Evolutionary conservation across 2,888 invertebrate species (phyloP).

Genomic region (Smittia sp.): DNA sequence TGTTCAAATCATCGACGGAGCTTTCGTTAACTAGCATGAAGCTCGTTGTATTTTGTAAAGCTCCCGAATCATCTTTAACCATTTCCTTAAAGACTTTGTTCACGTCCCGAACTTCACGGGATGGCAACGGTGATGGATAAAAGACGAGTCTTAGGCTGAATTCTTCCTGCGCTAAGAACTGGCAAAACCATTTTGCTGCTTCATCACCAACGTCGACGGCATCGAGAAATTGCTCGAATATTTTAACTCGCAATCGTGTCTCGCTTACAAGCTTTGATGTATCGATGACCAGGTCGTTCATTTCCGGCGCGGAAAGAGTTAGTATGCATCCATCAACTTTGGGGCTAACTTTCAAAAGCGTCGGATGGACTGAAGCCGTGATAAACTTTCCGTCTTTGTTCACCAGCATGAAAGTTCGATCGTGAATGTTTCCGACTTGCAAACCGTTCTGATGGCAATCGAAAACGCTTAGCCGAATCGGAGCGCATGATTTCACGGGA

Average conservation of each 20-base stretch:
- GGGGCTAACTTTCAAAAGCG: constrained; percentile 57
- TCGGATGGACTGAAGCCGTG: constrained; percentile 50
- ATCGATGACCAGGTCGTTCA: constrained; percentile 58
- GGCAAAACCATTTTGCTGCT: constrained; percentile 68
- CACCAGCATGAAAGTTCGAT: constrained; percentile 12
- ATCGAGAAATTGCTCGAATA: constrained; percentile 60
- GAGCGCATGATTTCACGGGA: constrained; percentile 62
- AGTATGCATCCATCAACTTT: constrained; percentile 55
- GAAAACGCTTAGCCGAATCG: constrained; percentile 55
- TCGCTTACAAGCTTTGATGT: constrained; percentile 50
- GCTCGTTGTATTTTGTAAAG: constrained; percentile 62
- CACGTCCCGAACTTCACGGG: constrained; percentile 46
- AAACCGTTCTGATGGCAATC: constrained; percentile 59
- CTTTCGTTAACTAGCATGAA: constrained; percentile 64
- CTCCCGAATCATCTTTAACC: constrained; percentile 53
- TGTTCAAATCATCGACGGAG: constrained; percentile 64
- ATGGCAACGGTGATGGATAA: constrained; percentile 54
- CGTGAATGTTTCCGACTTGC: constrained; percentile 51
- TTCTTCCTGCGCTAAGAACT: constrained; percentile 56
- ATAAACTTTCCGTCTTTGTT: constrained; percentile 7
- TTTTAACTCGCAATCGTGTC: constrained; percentile 53
- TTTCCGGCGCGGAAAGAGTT: constrained; percentile 57
- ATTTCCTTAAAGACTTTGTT: constrained; percentile 46
- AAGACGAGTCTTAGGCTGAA: constrained; percentile 58
- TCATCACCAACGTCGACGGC: constrained; percentile 71